Base-by-base conservation (phyloP, 2,797 vertebrate genomes). In the Poeciliopsis gracilis region DNA sequence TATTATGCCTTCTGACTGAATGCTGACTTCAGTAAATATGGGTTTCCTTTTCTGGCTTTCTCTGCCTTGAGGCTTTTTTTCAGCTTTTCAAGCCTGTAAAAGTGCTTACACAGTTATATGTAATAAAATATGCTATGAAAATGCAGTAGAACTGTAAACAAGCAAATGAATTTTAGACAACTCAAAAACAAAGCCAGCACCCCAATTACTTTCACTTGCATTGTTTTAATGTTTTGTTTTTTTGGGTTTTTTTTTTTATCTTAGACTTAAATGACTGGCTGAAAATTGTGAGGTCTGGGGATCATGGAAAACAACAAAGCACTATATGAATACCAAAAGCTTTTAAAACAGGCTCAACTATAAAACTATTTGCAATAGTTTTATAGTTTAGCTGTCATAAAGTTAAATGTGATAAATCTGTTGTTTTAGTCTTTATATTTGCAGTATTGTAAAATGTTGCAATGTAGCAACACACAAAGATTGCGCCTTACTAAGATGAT, bases 141-240 rank as follows among this genome's bases (percentile, higher is more conserved):
- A 43, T 47, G 15, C 47, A 43, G 12, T 9, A 59, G 4, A 33
- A 6, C 38, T 70, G 45, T 57, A 69, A 41, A 72, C 76, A 76
- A 51, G 61, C 73, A 13, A 72, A 72, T 2, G 1, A 41, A 67
- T 75, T 82, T 73, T 77, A 51, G 23, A 55, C 55, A 75, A 23
- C 30, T 13, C 51, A 49, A 36, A 77, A 61, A 38, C n/a, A 1
- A 71, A 73, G 78, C 78, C 53, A 73, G 33, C 20, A 55, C 73
- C 71, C 46, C 33, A 45, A 28, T 82, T 73, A 41, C 63, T 81
- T 77, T 87, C 13, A n/a, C 25, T 70, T n/a, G 41, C 8, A 15
- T 10, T 45, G 7, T 70, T 33, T 28, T 5, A 10, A 2, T 2
- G 2, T 49, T 13, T 25, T 38, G 20, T 67, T 67, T 23, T 38